These are phyloP conservation scores for Rhinoderma darwinii DNA, from an alignment of 2,113 vertebrate species.

Conservation along the genomic window DNA sequence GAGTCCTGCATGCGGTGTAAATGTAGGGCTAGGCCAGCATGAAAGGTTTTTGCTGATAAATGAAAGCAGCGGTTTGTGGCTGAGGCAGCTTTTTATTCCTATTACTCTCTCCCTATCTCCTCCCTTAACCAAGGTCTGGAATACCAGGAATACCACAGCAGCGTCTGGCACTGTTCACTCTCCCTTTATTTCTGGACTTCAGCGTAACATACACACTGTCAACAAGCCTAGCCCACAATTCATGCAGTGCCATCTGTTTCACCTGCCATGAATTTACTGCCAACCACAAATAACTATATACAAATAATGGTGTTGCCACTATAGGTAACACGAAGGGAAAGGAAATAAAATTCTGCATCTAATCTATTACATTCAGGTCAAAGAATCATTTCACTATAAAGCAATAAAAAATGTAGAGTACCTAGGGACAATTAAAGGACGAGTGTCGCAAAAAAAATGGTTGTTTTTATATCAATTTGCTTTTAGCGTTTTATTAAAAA, in stretches of 20 bases:
- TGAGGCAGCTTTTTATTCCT: background rate
- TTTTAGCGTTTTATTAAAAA: too few relatives aligned
- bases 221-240: background rate
- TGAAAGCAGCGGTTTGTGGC: background rate
- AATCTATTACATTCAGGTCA: too few relatives aligned
- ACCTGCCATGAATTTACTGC: background rate
- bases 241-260: constrained; percentile 19
- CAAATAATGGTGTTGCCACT: too few relatives aligned
- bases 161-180: constrained; percentile 5
- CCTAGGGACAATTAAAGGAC: too few relatives aligned
- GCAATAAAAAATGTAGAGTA: too few relatives aligned
- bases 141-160: constrained; percentile 30
- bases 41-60: background rate
- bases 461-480: too few relatives aligned
- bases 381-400: too few relatives aligned
- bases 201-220: background rate
- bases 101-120: background rate
- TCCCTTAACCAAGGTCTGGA: background rate
- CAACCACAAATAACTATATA: too few relatives aligned
- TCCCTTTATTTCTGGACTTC: constrained; percentile 17
- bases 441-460: too few relatives aligned
- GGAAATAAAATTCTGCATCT: too few relatives aligned
- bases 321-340: too few relatives aligned
- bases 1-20: background rate
- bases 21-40: background rate